Evolutionary conservation across 1,140 invertebrate genomes (phyloP).

Genomic region (Cotesia glomerata): DNA sequence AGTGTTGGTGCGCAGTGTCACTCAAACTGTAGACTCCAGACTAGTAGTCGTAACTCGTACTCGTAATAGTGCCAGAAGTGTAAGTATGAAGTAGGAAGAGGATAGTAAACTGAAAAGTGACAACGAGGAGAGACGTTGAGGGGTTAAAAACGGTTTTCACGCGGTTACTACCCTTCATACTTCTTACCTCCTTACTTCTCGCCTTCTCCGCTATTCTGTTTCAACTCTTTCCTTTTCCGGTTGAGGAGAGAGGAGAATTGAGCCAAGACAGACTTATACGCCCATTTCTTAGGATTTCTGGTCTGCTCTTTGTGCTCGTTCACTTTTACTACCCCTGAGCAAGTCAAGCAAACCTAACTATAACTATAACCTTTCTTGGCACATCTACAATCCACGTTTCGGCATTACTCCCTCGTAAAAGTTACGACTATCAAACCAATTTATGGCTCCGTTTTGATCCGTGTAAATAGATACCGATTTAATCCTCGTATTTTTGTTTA

Average conservation of each 20-base stretch:
- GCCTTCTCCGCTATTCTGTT: neutral
- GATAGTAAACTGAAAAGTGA: neutral
- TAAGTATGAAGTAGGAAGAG: slow-evolving; percentile 8
- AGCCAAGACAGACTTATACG: no score
- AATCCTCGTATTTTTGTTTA: neutral
- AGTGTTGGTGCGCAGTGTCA: neutral
- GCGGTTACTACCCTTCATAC: slow-evolving; percentile 21
- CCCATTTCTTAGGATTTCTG: no score
- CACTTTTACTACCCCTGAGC: no score
- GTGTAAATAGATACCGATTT: slow-evolving; percentile 18
- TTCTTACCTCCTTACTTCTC: neutral
- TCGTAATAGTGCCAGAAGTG: neutral
- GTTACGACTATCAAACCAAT: slow-evolving; percentile 10
- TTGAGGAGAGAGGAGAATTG: no score
- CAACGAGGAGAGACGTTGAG: slow-evolving; percentile 9
- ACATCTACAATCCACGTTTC: no score
- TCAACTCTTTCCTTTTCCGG: no score
- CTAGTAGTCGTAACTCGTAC: neutral
- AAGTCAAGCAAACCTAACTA: no score
- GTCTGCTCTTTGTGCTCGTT: no score
- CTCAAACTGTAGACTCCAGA: no score
- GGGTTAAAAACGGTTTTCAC: slow-evolving; percentile 41
- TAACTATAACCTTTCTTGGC: no score
- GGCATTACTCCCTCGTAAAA: slow-evolving; percentile 14
- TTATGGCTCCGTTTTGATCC: slow-evolving; percentile 11